Percentiles rank a stretch among this genome's conserved stretches.
Evolutionary conservation across 53 echinoderm and acorn worm species (phyloP).

Genomic region (Stichopus horrens): DNA sequence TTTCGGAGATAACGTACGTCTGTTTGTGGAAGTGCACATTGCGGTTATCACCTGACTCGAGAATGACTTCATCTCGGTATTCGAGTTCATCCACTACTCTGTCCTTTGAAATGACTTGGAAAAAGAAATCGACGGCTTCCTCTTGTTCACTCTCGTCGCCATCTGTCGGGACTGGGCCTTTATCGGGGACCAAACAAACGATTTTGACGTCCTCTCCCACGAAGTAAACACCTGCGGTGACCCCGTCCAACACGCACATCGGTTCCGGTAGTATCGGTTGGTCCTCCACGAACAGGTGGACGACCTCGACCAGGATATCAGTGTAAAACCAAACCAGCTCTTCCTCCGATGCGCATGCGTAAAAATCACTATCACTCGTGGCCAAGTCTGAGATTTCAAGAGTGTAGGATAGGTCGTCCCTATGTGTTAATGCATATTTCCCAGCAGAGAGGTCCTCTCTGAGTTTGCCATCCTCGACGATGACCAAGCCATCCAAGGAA

Average conservation of each 20-base stretch:
- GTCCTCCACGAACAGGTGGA: not conserved
- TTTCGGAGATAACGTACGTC: not conserved
- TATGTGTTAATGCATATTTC: not conserved
- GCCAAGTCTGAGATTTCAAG: not conserved
- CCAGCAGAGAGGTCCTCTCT: not conserved
- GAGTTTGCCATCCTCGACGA: not conserved
- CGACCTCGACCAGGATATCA: not conserved
- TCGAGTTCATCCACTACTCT: not conserved
- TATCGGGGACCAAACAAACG: not conserved
- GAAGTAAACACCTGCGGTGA: constrained; percentile 1
- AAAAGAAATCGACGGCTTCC: not conserved
- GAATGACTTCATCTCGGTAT: not conserved
- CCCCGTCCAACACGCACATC: constrained; percentile 1
- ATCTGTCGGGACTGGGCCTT: not conserved
- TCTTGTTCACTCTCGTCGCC: not conserved
- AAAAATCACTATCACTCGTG: not conserved
- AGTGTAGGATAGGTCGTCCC: not conserved
- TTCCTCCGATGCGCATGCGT: constrained; percentile 2
- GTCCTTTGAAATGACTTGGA: not conserved
- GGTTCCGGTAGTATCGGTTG: not conserved
- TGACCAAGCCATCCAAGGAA: not conserved
- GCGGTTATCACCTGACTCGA: not conserved
- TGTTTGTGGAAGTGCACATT: not conserved
- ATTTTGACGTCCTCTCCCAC: constrained; percentile 8
- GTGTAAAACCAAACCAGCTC: not conserved